phyloP scores from a whole-genome alignment of 2,113 vertebrate species.

The Natator depressus region DNA sequence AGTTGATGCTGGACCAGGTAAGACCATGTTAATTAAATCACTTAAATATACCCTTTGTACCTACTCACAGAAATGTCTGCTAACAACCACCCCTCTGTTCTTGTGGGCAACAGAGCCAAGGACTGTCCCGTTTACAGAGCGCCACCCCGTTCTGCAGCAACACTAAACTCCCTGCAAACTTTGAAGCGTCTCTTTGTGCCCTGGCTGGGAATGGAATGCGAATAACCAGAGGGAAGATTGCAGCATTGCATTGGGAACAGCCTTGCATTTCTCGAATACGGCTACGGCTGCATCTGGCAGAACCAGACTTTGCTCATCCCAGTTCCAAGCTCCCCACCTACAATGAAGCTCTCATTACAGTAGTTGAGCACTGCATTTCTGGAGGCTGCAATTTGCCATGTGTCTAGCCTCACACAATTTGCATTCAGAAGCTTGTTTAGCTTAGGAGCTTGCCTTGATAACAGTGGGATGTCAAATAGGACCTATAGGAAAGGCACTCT shows the following conservation, averaged over 20 bases:
- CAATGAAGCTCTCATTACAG: not conserved
- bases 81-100: not conserved
- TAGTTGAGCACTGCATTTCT: not conserved
- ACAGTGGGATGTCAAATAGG: no score
- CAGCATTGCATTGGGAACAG: not conserved
- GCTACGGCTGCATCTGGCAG: not conserved
- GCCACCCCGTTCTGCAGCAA: not conserved
- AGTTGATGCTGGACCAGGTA: no score
- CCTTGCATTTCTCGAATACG: not conserved
- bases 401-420: no score
- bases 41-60: not conserved
- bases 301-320: not conserved
- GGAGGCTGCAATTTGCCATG: no score
- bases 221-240: not conserved
- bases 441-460: no score
- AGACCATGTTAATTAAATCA: no score
- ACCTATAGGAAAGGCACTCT: no score
- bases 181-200: not conserved
- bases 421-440: no score
- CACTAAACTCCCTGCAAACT: not conserved
- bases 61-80: not conserved
- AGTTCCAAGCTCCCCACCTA: not conserved
- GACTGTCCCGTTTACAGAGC: not conserved
- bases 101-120: not conserved
- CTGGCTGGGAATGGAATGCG: not conserved